Base-by-base conservation (phyloP, 2,113 vertebrate species). In the Pao palembangensis region DNA sequence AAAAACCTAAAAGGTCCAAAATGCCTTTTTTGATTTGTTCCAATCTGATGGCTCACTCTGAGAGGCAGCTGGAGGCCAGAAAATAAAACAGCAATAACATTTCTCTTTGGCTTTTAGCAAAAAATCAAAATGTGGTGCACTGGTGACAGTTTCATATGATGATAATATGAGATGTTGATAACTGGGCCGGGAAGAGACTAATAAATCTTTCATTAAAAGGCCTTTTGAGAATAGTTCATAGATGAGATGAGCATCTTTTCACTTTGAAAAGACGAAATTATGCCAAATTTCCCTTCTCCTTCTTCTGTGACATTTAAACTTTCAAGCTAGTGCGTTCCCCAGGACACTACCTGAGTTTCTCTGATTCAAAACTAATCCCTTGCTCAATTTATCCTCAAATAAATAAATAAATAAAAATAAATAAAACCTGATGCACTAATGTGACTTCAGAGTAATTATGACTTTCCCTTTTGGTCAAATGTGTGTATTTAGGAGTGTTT, bases 141-240 rank as follows among this genome's bases (percentile, higher is more conserved):
- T 55, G 0, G 0, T 34, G 71, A 75, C 58, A 67, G 56, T 62
- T 64, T 66, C 44, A 49, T 65, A 21, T 74, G 60, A n/a, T n/a
- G n/a, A n/a, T n/a, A n/a, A n/a, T n/a, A n/a, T n/a, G 72, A 71
- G 51, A 65, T 51, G 18, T 64, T 65, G 69, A 80, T 77, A 81
- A 81, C 57, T 54, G 43, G 59, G 69, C 54, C 23, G 48, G 31
- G 38, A 34, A 42, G 66, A 65, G 75, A 67, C 65, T 66, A 71
- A 85, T 82, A 75, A 75, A 82, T 85, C 42, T 83, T 81, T 87
- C 64, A 82, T 82, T 78, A 81, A 71, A 69, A 68, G 42, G 52
- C 49, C 66, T 77, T 67, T 73, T 75, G 76, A 78, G 44, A 38
- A 41, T 12, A 48, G 77, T 68, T 70, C 76, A 74, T 62, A 83